Evolutionary conservation across 2,113 vertebrate species (phyloP), one percentile per base, ranked within the genome.

Genomic region (Odontophorus gujanensis): DNA sequence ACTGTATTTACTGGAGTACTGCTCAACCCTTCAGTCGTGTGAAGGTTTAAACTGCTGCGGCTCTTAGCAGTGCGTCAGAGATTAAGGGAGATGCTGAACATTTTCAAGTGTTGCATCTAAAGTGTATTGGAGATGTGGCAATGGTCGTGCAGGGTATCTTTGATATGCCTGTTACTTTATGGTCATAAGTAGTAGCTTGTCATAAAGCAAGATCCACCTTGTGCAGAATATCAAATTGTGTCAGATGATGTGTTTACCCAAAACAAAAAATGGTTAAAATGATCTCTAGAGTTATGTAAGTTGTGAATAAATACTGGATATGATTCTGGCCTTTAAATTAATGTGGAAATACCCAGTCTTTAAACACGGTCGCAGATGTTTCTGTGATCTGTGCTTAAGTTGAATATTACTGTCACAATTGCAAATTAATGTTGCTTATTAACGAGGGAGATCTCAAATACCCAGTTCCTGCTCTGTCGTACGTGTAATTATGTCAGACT

Each of bases 361-460:
- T 74, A 92, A 91, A 59, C 67, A 90, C 5, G 61, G 36, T 66
- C 30, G 45, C 32, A 68, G 47, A 61, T 68, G 43, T 89, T 93
- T 81, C 57, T 73, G 47, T 62, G 57, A 18, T 93, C 73, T 77
- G 36, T 87, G 36, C 48, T 67, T 57, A 87, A 77, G 78, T 87
- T 74, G 65, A 83, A 5, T 77, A 71, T 87, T 89, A 30, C 45
- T 75, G 43, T 87, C 30, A 12, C 68, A 91, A 43, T 65, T 83
- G 61, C 62, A 92, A 91, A 91, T 85, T 75, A 92, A 72, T 45
- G n/a, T 75, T 90, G 81, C n/a, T 83, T 91, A 69, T 95, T 95
- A 86, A 57, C 40, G 72, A 90, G 65, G 53, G 53, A 95, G 68
- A 83, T 28, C 65, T 95, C 43, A 65, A 89, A 75, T 90, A 85